Evolutionary conservation across 2,888 invertebrate species (phyloP), one percentile per base, ranked within the genome.

Genomic region (Sphaerophoria rueppellii): DNA sequence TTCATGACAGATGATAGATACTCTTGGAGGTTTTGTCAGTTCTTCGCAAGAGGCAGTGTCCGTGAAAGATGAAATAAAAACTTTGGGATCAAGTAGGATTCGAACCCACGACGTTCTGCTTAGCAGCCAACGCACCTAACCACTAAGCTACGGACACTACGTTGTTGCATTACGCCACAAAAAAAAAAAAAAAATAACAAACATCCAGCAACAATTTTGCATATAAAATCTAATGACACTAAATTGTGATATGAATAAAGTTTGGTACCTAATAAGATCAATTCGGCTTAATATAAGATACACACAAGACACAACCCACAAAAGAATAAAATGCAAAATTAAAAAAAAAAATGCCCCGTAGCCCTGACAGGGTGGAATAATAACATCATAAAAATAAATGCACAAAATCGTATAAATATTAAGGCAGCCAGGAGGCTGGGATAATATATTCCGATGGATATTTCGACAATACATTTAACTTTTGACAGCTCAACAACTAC

Each of bases 341-440:
- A 82, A 92, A 2, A 24, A 2, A 24, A 24, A 24, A 24, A 24
- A 2, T 24, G 24, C 24, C 24, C 24, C 24, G 24, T 24, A 24
- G 24, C 24, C 2, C 24, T 63, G 43, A 4, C 32, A n/a, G 9
- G n/a, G 34, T 72, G 48, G 12, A 14, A 50, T 48, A 71, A 72
- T 83, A 76, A 76, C 67, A 72, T 76, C 80, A 52, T 85, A 85
- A 85, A 85, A 85, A 80, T 71, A 76, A 72, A 85, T 80, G 55
- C 74, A 67, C 71, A 74, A 65, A 69, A 54, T 74, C 79, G 71
- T 75, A 70, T 72, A 34, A 60, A 40, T 40, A 67, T 52, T 54
- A 0, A 52, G 24, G 1, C 24, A 54, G 52, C n/a, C 7, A 7
- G 24, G 40, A 40, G 7, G 54, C 35, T 14, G 50, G 43, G 65